A percentile compares a stretch with the other conserved stretches of the same genome.
Conservation (phyloP, 1,140 invertebrate species). For the Palaemon carinicauda region DNA sequence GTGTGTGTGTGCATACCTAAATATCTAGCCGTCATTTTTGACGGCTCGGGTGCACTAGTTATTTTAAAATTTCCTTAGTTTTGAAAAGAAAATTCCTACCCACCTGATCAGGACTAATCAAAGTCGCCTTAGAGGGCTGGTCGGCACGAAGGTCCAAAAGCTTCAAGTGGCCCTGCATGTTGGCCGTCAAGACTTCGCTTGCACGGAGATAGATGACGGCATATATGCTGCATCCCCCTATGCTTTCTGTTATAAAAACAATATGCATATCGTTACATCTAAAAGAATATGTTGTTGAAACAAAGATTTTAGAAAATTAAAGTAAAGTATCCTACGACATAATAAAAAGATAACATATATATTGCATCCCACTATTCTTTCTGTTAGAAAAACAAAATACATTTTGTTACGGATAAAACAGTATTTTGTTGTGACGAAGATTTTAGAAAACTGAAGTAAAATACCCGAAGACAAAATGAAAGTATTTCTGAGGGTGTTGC, state of each 20-base stretch:
- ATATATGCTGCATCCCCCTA: constrained; percentile 82
- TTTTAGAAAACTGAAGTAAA: too few species aligned
- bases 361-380: constrained; percentile 82
- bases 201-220: constrained; percentile 79
- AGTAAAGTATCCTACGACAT: too few species aligned
- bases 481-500: too few species aligned
- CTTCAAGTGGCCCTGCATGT: constrained; percentile 85
- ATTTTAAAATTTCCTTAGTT: constrained; percentile 54
- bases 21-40: too few species aligned
- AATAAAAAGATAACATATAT: constrained; percentile 76
- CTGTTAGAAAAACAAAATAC: constrained; percentile 64
- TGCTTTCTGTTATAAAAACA: constrained; percentile 70
- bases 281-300: too few species aligned
- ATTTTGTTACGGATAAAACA: background rate
- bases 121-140: constrained; percentile 22
- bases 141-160: constrained; percentile 79
- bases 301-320: too few species aligned
- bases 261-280: background rate
- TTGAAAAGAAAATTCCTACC: background rate
- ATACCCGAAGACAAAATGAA: too few species aligned
- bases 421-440: too few species aligned
- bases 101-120: constrained; percentile 47
- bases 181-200: constrained; percentile 81
- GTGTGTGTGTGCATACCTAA: too few species aligned
- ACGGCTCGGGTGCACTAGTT: too few species aligned